Base-by-base conservation (phyloP, 2,113 vertebrate genomes). In the Pionites leucogaster region DNA sequence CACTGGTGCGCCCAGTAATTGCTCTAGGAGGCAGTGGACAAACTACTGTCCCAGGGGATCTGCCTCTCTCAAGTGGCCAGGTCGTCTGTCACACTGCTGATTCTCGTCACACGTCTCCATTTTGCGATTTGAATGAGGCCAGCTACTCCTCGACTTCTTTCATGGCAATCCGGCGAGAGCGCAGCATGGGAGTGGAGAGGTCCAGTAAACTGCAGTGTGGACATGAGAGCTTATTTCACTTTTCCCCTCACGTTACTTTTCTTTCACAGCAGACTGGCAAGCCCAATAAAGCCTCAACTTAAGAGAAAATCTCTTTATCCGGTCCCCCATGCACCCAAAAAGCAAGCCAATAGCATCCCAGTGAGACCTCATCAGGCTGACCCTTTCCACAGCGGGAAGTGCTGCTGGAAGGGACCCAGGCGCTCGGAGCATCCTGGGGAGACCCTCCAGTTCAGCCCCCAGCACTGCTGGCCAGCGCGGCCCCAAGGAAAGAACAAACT, bases 401-500 rank as follows among this genome's bases (percentile, higher is more conserved):
- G 18, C 82, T 88, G 86, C 85, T 37, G 37, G 88, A 95, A 96
- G 95, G 91, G 93, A 98, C 84, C 93, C 97, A 98, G 83, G 90
- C 92, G 78, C 96, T 95, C 46, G 93, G 94, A 97, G 93, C 94
- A 95, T 90, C 97, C 95, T 97, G 69, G 59, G 97, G 97, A 97
- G 97, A 88, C 60, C 92, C 96, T 97, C 88, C 92, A 92, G 96
- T 95, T 97, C 96, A 97, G 97, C 94, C 95, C 28, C 60, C 22
- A 3, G 39, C 6, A 3, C 69, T 65, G 74, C 28, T 60, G 86
- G 95, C 91, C 96, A 62, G 93, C 82, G 17, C 42, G 67, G 97
- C 88, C 96, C 97, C 95, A 98, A 97, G 97, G 97, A 98, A 98
- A 97, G 97, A 98, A 98, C 96, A 98, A 98, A 98, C 97, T 96